Conservation (phyloP, 2,113 vertebrate species). For the Axis porcinus region DNA sequence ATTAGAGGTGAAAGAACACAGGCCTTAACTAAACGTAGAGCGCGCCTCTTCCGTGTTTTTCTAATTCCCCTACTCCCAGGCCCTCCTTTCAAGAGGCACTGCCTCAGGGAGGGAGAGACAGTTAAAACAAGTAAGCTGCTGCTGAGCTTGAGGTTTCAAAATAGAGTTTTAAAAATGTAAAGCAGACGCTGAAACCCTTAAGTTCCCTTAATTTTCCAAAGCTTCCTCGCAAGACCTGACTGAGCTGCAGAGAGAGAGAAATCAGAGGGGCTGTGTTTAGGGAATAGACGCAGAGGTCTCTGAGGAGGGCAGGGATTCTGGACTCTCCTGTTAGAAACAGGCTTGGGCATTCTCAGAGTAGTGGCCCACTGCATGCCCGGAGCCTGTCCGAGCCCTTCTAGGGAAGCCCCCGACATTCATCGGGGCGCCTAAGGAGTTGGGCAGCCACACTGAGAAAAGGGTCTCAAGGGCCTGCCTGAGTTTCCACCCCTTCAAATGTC, state of each 20-base stretch:
- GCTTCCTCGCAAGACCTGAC: neutral
- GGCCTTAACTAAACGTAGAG: neutral
- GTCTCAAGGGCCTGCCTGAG: neutral
- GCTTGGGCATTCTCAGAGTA: neutral
- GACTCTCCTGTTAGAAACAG: neutral
- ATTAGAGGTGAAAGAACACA: neutral
- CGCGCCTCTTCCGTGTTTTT: neutral
- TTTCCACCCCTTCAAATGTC: neutral
- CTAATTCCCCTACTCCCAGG: neutral
- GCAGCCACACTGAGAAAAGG: fast-evolving
- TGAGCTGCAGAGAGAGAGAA: neutral
- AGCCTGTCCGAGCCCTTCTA: neutral
- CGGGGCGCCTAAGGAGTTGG: neutral
- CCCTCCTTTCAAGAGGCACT: neutral
- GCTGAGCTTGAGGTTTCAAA: conserved; percentile 11
- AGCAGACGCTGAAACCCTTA: neutral
- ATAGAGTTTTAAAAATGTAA: neutral
- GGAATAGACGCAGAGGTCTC: neutral
- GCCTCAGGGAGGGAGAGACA: neutral
- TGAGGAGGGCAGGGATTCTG: neutral
- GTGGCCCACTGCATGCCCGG: fast-evolving
- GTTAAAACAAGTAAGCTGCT: neutral
- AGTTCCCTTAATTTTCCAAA: neutral
- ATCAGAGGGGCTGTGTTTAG: neutral
- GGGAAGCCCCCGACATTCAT: fast-evolving